These are phyloP conservation scores for Megaceryle alcyon DNA, from an alignment of 2,797 vertebrate genomes.

Conservation along the genomic window DNA sequence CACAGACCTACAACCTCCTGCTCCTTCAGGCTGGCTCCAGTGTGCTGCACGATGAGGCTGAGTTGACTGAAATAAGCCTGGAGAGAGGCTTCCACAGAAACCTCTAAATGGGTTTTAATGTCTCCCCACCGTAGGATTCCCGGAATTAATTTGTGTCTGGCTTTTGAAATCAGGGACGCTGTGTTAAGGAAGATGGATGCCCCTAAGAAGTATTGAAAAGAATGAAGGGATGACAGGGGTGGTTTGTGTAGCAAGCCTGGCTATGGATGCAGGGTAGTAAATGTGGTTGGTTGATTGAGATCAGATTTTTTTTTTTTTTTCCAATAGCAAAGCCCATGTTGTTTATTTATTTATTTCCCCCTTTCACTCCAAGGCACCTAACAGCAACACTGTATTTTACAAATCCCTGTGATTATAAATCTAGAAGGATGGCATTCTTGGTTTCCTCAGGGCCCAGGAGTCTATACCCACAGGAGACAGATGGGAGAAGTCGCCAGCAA, in stretches of 20 bases:
- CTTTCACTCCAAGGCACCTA: slow-evolving; percentile 22
- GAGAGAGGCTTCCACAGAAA: slow-evolving; percentile 64
- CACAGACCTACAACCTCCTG: slow-evolving; percentile 1
- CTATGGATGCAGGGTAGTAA: slow-evolving; percentile 5
- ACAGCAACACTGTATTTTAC: slow-evolving; percentile 3
- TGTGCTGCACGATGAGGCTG: background rate
- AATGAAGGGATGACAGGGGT: slow-evolving; percentile 11
- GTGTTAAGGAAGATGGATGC: slow-evolving; percentile 66
- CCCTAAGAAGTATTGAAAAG: slow-evolving; percentile 41
- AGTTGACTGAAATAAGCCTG: slow-evolving; percentile 1
- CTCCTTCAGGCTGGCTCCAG: slow-evolving; percentile 56
- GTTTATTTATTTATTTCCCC: slow-evolving; percentile 61
- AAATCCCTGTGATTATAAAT: slow-evolving; percentile 51
- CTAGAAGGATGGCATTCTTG: slow-evolving; percentile 42
- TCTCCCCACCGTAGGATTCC: slow-evolving; percentile 52
- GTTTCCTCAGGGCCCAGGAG: slow-evolving; percentile 23
- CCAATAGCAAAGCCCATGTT: background rate
- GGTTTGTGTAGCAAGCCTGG: slow-evolving; percentile 30
- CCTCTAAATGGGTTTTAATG: slow-evolving; percentile 66
- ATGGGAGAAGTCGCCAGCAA: slow-evolving; percentile 21
- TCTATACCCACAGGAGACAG: slow-evolving; percentile 31
- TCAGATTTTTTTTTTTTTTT: background rate
- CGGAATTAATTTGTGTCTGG: slow-evolving; percentile 68
- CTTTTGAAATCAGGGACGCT: slow-evolving; percentile 40
- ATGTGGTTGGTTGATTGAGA: slow-evolving; percentile 49